These are phyloP conservation scores for Sinopyrophorus schimmeli DNA, from an alignment of 2,888 invertebrate genomes.

Conservation along the genomic window DNA sequence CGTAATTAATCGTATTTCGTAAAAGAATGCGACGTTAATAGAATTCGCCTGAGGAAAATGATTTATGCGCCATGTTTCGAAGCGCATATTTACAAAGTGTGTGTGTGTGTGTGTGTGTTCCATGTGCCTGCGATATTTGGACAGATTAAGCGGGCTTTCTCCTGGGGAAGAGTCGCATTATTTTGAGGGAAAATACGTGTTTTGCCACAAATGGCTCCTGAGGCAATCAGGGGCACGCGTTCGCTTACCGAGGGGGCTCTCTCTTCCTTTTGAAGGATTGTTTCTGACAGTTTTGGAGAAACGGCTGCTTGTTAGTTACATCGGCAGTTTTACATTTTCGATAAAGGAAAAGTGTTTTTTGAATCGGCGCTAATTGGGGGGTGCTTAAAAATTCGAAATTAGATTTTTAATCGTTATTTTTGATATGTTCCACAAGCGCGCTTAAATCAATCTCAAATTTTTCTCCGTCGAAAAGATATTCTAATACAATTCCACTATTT, in stretches of 20 bases:
- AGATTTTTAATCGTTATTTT: too few relatives aligned
- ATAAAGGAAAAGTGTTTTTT: too few relatives aligned
- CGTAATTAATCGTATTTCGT: too few relatives aligned
- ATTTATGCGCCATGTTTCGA: conserved; percentile 42
- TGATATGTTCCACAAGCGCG: too few relatives aligned
- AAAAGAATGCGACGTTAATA: too few relatives aligned
- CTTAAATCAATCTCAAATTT: too few relatives aligned
- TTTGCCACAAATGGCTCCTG: conserved; percentile 29
- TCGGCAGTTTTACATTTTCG: conserved; percentile 12
- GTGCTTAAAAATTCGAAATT: too few relatives aligned
- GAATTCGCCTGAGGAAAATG: conserved; percentile 42
- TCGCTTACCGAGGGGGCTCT: conserved; percentile 18
- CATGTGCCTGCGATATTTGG: conserved; percentile 33
- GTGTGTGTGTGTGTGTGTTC: too few relatives aligned
- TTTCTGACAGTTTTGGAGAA: conserved; percentile 24
- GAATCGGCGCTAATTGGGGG: too few relatives aligned
- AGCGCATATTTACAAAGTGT: conserved; percentile 38
- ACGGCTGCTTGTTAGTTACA: conserved; percentile 23
- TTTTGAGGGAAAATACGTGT: conserved; percentile 32
- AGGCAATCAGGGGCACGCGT: conserved; percentile 25
- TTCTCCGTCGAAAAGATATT: too few relatives aligned
- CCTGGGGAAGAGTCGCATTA: conserved; percentile 28
- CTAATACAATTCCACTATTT: too few relatives aligned
- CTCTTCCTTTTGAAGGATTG: conserved; percentile 26
- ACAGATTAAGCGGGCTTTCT: conserved; percentile 38